Evolutionary conservation across 1,140 invertebrate species (phyloP).

Genomic region (Hyposmocoma kahamanoa): DNA sequence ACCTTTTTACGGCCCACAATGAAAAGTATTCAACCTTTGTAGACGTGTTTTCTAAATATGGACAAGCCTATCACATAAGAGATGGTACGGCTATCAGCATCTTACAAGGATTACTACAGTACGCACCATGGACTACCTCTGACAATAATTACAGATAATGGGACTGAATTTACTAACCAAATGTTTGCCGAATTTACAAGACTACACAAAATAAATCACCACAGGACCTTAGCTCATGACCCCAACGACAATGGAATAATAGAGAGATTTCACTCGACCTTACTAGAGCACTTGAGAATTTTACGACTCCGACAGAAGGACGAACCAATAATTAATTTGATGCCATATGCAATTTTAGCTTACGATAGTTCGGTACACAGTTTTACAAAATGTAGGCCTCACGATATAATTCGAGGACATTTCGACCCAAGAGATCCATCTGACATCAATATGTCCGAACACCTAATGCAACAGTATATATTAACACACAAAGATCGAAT

Average conservation of each 20-base stretch:
- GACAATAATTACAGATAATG: background rate
- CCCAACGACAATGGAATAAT: slow-evolving; percentile 1
- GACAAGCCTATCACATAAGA: background rate
- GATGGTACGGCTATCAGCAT: background rate
- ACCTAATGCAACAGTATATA: background rate
- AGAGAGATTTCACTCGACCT: slow-evolving; percentile 5
- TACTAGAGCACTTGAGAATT: slow-evolving; percentile 6
- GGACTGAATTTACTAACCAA: slow-evolving; percentile 5
- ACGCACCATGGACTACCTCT: background rate
- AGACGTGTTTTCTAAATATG: slow-evolving; percentile 5
- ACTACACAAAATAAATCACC: background rate
- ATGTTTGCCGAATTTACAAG: background rate
- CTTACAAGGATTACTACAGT: background rate
- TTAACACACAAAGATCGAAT: background rate
- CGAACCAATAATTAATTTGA: background rate
- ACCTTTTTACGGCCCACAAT: background rate
- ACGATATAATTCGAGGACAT: background rate
- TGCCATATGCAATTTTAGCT: slow-evolving; percentile 3
- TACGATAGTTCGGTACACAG: too few relatives aligned
- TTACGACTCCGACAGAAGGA: background rate
- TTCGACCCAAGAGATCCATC: slow-evolving; percentile 1
- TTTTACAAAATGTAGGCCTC: background rate
- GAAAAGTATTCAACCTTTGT: slow-evolving; percentile 1
- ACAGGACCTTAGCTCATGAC: background rate
- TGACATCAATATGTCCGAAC: background rate